Percentiles rank a stretch among this genome's conserved stretches.
Evolutionary conservation across 2,113 vertebrate species (phyloP).

Genomic region (Embiotoca jacksoni): DNA sequence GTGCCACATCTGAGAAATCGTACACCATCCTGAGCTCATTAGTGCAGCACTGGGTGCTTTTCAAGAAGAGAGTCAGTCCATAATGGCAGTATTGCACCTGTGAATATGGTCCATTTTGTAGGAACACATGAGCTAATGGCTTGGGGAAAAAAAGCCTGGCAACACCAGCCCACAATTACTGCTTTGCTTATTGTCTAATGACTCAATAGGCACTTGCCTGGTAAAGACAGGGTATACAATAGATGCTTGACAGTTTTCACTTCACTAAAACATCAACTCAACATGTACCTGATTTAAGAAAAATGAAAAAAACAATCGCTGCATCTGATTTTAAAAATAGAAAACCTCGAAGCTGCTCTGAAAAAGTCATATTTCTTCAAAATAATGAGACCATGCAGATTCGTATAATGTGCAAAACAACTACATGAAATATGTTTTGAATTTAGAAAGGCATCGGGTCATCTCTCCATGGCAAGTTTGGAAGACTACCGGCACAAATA

Average conservation of each 20-base stretch:
- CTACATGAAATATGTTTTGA: too few relatives aligned
- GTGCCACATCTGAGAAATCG: neutral
- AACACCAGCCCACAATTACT: constrained; percentile 26
- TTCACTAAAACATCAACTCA: constrained; percentile 20
- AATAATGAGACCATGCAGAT: neutral
- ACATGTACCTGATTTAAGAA: constrained; percentile 4
- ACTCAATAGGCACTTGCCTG: constrained; percentile 33
- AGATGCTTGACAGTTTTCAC: constrained; percentile 20
- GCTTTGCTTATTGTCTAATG: constrained; percentile 26
- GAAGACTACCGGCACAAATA: neutral
- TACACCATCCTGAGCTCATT: constrained; percentile 10
- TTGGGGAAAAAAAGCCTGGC: constrained; percentile 24
- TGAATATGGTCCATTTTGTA: constrained; percentile 24
- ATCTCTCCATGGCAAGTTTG: neutral
- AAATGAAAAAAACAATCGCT: neutral
- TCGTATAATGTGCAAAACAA: too few relatives aligned
- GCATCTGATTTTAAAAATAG: neutral
- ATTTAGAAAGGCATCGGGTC: neutral
- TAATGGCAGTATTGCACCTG: constrained; percentile 18
- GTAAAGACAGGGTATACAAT: constrained; percentile 9
- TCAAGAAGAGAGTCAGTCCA: constrained; percentile 15
- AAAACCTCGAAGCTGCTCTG: neutral
- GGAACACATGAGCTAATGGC: constrained; percentile 11
- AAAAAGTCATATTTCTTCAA: too few relatives aligned
- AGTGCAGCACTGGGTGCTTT: neutral